Conservation (phyloP, 1,140 invertebrate genomes). For the Ruditapes philippinarum region DNA sequence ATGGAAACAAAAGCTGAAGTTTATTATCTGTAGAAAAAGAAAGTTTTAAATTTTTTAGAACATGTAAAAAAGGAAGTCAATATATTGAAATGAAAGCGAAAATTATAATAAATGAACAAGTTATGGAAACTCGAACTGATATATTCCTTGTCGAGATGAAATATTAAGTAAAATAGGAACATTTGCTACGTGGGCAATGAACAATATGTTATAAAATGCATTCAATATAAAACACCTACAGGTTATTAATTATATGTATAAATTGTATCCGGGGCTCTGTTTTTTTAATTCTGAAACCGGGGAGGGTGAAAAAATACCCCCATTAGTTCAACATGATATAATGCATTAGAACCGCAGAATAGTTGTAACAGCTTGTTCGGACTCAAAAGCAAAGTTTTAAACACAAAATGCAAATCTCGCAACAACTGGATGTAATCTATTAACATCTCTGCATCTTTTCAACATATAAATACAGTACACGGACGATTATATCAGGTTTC, state of each 20-base stretch:
- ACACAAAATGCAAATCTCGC: conserved; percentile 7
- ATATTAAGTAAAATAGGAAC: neutral
- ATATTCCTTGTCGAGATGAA: too few relatives aligned
- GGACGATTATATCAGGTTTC: conserved; percentile 10
- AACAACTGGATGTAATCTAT: conserved; percentile 2
- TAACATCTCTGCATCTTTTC: neutral
- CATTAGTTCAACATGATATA: neutral
- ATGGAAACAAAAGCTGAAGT: too few relatives aligned
- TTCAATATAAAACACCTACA: neutral
- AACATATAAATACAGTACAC: conserved; percentile 20
- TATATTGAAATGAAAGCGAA: too few relatives aligned
- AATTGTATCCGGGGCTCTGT: neutral
- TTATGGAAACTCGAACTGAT: too few relatives aligned
- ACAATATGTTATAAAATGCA: neutral
- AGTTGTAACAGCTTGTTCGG: neutral
- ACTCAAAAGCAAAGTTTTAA: neutral
- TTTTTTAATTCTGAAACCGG: neutral
- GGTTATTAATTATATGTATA: neutral
- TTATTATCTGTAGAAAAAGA: too few relatives aligned
- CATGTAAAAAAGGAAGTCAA: too few relatives aligned
- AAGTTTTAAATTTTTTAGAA: too few relatives aligned
- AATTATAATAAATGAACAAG: too few relatives aligned
- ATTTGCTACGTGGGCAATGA: neutral
- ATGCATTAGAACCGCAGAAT: neutral
- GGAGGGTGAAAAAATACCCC: neutral